phyloP scores from a whole-genome alignment of 2,888 invertebrate genomes.

The Thymelicus acteon region DNA sequence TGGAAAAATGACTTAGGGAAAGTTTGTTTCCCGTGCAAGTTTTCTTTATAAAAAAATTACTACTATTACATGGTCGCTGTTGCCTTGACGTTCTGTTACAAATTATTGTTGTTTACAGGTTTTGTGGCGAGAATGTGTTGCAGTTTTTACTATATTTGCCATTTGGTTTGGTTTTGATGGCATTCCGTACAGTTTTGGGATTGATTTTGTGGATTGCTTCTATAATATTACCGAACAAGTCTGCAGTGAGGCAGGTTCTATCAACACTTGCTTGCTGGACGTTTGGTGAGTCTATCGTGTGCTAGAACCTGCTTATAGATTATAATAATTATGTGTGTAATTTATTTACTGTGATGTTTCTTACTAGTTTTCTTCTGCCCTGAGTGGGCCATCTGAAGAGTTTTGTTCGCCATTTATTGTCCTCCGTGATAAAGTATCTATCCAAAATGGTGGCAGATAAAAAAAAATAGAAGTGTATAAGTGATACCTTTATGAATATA shows the following conservation, averaged over 20 bases:
- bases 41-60: neutral
- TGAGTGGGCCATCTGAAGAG: too few species aligned
- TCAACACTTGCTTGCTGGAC: slow-evolving; percentile 85
- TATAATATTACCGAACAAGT: slow-evolving; percentile 84
- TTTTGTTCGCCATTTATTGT: too few species aligned
- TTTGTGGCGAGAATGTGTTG: slow-evolving; percentile 79
- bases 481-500: too few species aligned
- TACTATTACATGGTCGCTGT: slow-evolving; percentile 17
- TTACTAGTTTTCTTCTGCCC: too few species aligned
- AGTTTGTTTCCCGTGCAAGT: slow-evolving; percentile 52
- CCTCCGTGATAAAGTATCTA: too few species aligned
- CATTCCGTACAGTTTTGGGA: slow-evolving; percentile 78
- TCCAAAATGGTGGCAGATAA: too few species aligned
- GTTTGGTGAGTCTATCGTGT: slow-evolving; percentile 72
- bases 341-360: too few species aligned
- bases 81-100: slow-evolving; percentile 20
- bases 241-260: slow-evolving; percentile 80
- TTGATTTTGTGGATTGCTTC: slow-evolving; percentile 83
- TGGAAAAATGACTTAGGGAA: slow-evolving; percentile 56
- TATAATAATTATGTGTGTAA: too few species aligned
- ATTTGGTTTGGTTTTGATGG: slow-evolving; percentile 80
- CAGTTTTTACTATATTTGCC: slow-evolving; percentile 84
- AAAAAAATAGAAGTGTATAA: too few species aligned
- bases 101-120: slow-evolving; percentile 64
- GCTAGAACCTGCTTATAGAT: neutral